These are phyloP conservation scores for Tragelaphus imberbis DNA, from an alignment of 2,113 vertebrate genomes.

Conservation along the genomic window DNA sequence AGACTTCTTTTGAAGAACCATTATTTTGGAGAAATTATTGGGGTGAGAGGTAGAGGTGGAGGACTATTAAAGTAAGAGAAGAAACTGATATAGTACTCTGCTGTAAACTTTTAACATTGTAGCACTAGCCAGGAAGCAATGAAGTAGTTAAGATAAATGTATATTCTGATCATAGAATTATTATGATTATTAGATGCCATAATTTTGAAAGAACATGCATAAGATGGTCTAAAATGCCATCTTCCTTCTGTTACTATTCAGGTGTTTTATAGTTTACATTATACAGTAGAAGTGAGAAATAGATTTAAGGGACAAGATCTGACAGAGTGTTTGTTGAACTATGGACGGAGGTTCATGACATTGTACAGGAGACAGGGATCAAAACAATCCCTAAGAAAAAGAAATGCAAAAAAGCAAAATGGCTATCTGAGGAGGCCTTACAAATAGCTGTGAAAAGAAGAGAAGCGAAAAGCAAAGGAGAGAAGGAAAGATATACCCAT, in stretches of 20 bases:
- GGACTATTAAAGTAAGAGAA: background rate
- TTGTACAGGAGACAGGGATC: background rate
- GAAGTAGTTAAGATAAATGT: background rate
- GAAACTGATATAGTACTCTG: background rate
- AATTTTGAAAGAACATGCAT: background rate
- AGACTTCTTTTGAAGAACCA: background rate
- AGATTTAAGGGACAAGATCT: background rate
- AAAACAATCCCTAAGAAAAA: background rate
- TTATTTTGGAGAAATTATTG: background rate
- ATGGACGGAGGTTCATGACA: background rate
- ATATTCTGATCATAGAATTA: background rate
- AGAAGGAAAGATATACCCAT: background rate
- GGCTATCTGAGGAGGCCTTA: background rate
- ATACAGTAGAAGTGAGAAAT: background rate
- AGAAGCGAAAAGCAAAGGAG: background rate
- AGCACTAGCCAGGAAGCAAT: background rate
- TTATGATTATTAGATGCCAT: background rate
- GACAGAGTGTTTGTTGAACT: background rate
- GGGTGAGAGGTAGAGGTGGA: accelerated
- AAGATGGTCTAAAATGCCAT: background rate
- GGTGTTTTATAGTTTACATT: background rate
- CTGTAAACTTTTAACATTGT: background rate
- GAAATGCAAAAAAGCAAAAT: background rate
- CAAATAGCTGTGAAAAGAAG: background rate
- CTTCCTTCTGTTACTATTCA: background rate